These are phyloP conservation scores for Drosophila orena DNA, from an alignment of 1,140 invertebrate genomes.

Conservation along the genomic window DNA sequence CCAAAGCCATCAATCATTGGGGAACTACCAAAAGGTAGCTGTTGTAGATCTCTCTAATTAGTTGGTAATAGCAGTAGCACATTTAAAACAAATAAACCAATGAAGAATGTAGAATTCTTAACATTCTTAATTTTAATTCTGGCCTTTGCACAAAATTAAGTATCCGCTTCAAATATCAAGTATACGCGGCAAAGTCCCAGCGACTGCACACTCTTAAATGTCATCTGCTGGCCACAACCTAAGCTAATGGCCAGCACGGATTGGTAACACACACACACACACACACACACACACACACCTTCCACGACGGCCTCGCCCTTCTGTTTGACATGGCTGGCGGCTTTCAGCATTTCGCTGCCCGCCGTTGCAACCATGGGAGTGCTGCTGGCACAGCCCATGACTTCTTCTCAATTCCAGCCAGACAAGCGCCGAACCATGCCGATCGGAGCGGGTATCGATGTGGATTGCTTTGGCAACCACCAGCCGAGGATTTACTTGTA, in stretches of 20 bases:
- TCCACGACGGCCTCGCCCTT: constrained; percentile 73
- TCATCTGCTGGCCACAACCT: constrained; percentile 42
- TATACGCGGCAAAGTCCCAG: not conserved
- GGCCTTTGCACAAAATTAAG: not conserved
- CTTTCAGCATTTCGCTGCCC: constrained; percentile 82
- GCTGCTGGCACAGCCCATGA: constrained; percentile 84
- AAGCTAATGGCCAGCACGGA: constrained; percentile 23
- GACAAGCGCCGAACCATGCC: constrained; percentile 60
- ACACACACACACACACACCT: constrained; percentile 57
- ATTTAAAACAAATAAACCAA: too few relatives aligned
- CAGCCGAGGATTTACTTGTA: constrained; percentile 37
- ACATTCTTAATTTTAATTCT: too few relatives aligned
- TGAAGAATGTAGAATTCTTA: too few relatives aligned
- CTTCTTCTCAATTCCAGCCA: constrained; percentile 25
- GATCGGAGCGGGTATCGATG: constrained; percentile 26
- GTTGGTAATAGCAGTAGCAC: too few relatives aligned
- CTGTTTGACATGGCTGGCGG: constrained; percentile 79
- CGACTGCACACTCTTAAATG: constrained; percentile 53
- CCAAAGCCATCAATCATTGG: too few relatives aligned
- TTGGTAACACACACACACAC: constrained; percentile 30
- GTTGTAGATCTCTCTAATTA: too few relatives aligned
- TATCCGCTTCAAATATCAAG: constrained; percentile 5
- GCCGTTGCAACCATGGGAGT: constrained; percentile 81
- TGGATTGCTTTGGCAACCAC: constrained; percentile 17
- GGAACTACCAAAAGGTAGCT: too few relatives aligned